These are phyloP conservation scores for Rhizoglyphus robini DNA, from an alignment of 1,140 invertebrate species.

Conservation along the genomic window DNA sequence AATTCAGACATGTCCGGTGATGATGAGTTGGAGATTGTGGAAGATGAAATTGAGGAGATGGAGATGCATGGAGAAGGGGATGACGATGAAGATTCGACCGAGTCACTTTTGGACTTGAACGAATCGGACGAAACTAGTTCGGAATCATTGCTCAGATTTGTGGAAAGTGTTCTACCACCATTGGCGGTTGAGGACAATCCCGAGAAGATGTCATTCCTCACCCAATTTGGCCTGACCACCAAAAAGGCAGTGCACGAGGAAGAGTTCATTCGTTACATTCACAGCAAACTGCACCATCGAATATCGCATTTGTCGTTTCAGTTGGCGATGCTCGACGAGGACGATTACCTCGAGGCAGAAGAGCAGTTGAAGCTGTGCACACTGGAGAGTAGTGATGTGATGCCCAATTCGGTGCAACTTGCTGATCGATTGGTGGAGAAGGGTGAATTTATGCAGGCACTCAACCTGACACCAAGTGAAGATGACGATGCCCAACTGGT, in stretches of 20 bases:
- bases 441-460: neutral
- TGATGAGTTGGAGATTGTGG: neutral
- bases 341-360: neutral
- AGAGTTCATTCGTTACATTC: neutral
- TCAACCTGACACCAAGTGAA: neutral
- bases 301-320: neutral
- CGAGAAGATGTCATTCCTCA: neutral
- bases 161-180: neutral
- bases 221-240: neutral
- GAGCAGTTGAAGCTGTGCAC: neutral
- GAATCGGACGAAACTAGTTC: neutral
- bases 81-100: neutral
- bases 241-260: neutral
- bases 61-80: neutral
- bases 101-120: neutral
- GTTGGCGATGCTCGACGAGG: neutral
- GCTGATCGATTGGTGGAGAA: neutral
- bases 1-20: neutral
- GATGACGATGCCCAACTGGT: neutral
- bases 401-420: neutral
- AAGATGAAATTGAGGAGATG: neutral
- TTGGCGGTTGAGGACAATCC: neutral
- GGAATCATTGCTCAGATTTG: neutral
- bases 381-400: neutral
- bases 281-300: neutral